These are phyloP conservation scores for Aurelia aurita complex sp. Pacific DNA, from an alignment of 30 jellyfish, hydroid and myxozoan species.

Conservation along the genomic window DNA sequence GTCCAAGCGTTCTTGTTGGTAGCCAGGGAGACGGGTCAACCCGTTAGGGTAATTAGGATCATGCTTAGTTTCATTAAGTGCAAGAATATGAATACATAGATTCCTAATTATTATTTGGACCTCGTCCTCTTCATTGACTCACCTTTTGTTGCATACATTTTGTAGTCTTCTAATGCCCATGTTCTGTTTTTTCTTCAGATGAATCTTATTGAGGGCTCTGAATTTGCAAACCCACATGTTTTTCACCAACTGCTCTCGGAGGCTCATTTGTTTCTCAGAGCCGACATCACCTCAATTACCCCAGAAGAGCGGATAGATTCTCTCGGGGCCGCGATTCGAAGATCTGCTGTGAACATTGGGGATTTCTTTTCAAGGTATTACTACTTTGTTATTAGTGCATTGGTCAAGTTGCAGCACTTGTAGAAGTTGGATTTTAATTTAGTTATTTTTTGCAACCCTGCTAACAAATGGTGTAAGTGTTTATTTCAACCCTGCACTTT, in stretches of 20 bases:
- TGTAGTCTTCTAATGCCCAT: too few species aligned
- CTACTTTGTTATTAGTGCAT: background rate
- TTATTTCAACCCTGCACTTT: too few species aligned
- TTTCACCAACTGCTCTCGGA: slow-evolving; percentile 85
- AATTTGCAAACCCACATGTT: slow-evolving; percentile 87
- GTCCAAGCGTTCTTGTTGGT: too few species aligned
- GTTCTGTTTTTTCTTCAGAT: slow-evolving; percentile 10
- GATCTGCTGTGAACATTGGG: slow-evolving; percentile 80
- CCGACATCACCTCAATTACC: slow-evolving; percentile 50
- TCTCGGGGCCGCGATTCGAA: slow-evolving; percentile 25
- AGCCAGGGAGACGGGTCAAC: too few species aligned
- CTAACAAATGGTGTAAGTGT: too few species aligned
- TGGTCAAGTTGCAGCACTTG: background rate
- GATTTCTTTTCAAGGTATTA: slow-evolving; percentile 79
- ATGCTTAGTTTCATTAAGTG: too few species aligned
- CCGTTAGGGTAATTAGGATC: too few species aligned
- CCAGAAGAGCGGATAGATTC: slow-evolving; percentile 36
- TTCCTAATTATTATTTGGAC: too few species aligned
- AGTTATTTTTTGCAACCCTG: too few species aligned
- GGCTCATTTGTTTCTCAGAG: slow-evolving; percentile 71
- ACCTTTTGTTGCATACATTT: too few species aligned
- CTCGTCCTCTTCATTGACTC: too few species aligned
- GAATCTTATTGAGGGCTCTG: slow-evolving; percentile 83
- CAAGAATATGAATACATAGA: too few species aligned
- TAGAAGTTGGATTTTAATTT: background rate